Percentiles rank a stretch among this genome's conserved stretches.
Conservation (phyloP, 2,113 vertebrate species). For the Daphoenositta chrysoptera region DNA sequence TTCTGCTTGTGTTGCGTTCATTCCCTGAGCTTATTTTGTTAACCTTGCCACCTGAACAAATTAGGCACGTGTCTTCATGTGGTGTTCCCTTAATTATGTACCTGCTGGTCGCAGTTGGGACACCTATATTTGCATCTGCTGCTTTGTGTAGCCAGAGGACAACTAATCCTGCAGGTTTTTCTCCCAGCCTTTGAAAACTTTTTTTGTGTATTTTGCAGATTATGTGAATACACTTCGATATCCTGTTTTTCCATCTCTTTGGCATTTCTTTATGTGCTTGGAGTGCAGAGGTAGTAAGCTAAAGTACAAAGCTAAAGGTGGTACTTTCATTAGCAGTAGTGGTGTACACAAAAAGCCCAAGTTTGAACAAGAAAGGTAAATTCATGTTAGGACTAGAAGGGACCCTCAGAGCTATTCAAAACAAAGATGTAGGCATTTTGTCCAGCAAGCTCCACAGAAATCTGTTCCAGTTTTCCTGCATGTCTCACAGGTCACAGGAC, state of each 20-base stretch:
- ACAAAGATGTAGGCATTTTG: not conserved
- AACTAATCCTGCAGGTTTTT: not conserved
- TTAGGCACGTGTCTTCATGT: rapidly evolving
- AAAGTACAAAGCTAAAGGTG: not conserved
- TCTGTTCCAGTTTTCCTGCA: not conserved
- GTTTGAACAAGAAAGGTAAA: not conserved
- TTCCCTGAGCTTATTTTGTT: not conserved
- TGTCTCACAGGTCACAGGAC: not conserved
- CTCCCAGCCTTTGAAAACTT: not conserved
- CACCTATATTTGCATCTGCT: not conserved
- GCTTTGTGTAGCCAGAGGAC: not conserved
- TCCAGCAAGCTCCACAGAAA: not conserved
- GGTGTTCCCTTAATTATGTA: not conserved
- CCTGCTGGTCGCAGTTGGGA: not conserved
- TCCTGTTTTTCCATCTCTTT: not conserved
- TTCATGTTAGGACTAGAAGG: not conserved
- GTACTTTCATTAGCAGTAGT: not conserved
- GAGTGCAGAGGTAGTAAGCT: not conserved
- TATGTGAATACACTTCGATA: not conserved
- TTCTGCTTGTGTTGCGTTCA: not conserved
- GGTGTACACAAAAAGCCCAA: not conserved
- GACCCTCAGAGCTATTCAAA: not conserved
- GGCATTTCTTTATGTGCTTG: not conserved
- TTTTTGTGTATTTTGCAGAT: not conserved
- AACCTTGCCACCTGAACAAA: not conserved